Conservation (phyloP, 2,797 vertebrate genomes). For the Danio aesculapii region DNA sequence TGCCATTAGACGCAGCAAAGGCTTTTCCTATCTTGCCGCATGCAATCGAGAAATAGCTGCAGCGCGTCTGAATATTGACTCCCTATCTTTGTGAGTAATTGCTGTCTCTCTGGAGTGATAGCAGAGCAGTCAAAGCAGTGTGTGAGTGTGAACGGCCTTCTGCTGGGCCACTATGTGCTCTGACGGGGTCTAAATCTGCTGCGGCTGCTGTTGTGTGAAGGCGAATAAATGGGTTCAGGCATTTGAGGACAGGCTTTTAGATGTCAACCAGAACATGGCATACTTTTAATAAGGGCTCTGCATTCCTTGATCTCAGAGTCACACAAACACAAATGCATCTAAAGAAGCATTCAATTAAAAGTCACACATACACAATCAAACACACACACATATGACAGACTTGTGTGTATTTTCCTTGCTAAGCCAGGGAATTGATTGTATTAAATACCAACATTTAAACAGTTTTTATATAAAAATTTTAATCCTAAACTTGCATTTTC, state of each 20-base stretch:
- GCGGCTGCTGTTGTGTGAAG: slow-evolving; percentile 5
- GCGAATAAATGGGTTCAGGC: slow-evolving; percentile 28
- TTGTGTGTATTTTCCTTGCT: background rate
- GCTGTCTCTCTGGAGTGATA: background rate
- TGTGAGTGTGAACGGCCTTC: background rate
- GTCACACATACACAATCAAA: background rate
- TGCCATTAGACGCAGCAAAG: slow-evolving; percentile 4
- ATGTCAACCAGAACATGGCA: slow-evolving; percentile 35
- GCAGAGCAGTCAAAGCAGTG: background rate
- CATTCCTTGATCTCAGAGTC: slow-evolving; percentile 18
- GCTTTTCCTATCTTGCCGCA: background rate
- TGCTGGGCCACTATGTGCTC: background rate
- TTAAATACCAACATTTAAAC: background rate
- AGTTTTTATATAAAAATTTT: too few species aligned
- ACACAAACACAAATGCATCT: slow-evolving; percentile 30
- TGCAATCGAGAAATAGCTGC: slow-evolving; percentile 14
- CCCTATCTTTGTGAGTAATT: slow-evolving; percentile 33
- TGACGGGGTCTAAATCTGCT: slow-evolving; percentile 13
- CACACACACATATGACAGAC: slow-evolving; percentile 18
- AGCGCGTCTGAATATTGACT: slow-evolving; percentile 22
- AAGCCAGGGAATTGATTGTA: background rate
- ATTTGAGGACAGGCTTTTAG: slow-evolving; percentile 17
- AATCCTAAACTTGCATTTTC: too few species aligned
- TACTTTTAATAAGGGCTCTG: slow-evolving; percentile 15
- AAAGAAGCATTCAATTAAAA: too few species aligned